Evolutionary conservation across 2,113 vertebrate species (phyloP), one percentile per base, ranked within the genome.

Genomic region (Forbesichthys papilliferus): DNA sequence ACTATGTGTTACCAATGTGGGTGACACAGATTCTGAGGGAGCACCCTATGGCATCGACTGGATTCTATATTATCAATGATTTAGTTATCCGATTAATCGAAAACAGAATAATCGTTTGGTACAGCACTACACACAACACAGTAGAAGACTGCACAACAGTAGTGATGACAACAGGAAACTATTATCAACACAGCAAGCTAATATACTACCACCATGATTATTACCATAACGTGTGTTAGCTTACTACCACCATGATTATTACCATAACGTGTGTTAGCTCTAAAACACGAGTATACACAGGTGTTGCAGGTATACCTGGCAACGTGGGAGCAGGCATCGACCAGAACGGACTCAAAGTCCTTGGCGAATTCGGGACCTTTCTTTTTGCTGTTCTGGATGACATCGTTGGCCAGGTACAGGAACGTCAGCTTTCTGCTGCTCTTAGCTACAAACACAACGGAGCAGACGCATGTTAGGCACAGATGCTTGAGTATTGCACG

Each of bases 381-480:
- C 82, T 97, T 96, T 87, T 99, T 99, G 86, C 98, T 99, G 93
- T 99, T 99, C 90, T 99, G 98, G 81, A 99, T 99, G 67, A 99
- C 98, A 82, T 99, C 98, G 0, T 99, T 99, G 12, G 98, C 98
- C 72, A 99, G 91, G 81, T 99, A 98, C 0, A 99, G 92, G 88
- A 99, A 98, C 4, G 98, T 99, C 80, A 99, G 90, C 53, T 99
- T 99, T 86, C 97, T 93, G 87, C 85, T 95, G 11, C 91, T 93
- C 87, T 98, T 99, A 57, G 98, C 98, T 99, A 83, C 5, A 84
- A 27, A 13, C 74, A 20, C 80, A 11, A 88, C 4, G 46, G 63
- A 16, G 8, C 3, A 9, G 48, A 46, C 54, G 47, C 16, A 4
- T 48, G 8, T 34, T 53, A 53, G 52, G 5, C 12, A 14, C 5